phyloP scores from a whole-genome alignment of 2,113 vertebrate genomes.

The Cisticola juncidis region DNA sequence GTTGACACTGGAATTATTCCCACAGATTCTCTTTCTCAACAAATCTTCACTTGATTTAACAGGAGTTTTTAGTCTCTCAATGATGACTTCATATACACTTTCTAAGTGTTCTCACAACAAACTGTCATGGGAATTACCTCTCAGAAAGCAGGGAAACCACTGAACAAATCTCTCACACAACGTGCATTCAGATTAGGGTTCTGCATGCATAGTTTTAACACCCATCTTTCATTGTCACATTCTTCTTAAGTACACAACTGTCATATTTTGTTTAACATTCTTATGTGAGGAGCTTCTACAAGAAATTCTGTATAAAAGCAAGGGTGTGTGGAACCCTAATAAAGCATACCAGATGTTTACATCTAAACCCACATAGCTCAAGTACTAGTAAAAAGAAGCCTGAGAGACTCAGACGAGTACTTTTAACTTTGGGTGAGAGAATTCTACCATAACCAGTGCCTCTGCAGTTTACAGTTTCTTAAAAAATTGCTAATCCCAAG shows the following conservation, averaged over 20 bases:
- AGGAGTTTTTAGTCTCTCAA: background rate
- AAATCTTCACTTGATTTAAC: background rate
- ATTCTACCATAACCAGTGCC: background rate
- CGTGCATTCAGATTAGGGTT: background rate
- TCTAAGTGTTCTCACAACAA: background rate
- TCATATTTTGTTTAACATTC: background rate
- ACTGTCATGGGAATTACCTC: background rate
- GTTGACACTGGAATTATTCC: background rate
- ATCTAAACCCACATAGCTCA: background rate
- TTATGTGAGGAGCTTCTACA: background rate
- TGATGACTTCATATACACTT: background rate
- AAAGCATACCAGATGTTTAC: background rate
- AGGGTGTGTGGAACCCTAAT: fast-evolving
- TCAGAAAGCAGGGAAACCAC: background rate
- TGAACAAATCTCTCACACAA: background rate
- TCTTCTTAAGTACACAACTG: background rate
- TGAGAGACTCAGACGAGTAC: background rate
- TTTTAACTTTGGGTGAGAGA: background rate
- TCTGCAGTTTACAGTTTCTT: background rate
- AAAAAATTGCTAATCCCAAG: background rate
- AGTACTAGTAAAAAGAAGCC: background rate
- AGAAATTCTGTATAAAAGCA: background rate
- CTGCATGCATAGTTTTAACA: background rate
- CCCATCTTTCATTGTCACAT: background rate
- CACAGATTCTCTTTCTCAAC: background rate